Evolutionary conservation across 1,140 invertebrate genomes (phyloP).

Genomic region (Eueides isabella): DNA sequence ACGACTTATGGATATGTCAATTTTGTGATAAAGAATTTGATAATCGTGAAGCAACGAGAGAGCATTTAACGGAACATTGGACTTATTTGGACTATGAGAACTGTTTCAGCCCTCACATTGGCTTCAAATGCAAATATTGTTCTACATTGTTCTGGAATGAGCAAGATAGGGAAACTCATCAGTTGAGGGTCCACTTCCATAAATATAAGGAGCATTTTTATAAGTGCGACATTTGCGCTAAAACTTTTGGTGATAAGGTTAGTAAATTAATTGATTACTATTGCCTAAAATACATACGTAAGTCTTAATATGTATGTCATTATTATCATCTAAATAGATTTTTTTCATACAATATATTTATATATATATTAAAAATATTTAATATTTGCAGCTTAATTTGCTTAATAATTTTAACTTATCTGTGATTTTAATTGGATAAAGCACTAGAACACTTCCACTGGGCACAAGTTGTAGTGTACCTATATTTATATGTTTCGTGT

Average conservation of each 20-base stretch:
- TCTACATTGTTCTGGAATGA: conserved; percentile 79
- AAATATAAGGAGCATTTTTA: conserved; percentile 74
- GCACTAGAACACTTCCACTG: no score
- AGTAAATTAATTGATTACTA: background rate
- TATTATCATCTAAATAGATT: no score
- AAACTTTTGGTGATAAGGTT: conserved; percentile 79
- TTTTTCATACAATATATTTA: no score
- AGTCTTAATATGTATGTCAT: no score
- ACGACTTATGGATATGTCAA: conserved; percentile 78
- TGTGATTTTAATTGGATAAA: no score
- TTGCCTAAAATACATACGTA: no score
- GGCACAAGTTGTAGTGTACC: no score
- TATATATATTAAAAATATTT: no score
- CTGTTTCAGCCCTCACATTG: conserved; percentile 78
- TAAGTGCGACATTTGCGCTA: conserved; percentile 66
- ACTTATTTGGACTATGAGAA: conserved; percentile 65
- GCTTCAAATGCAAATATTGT: conserved; percentile 77
- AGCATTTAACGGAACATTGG: conserved; percentile 72
- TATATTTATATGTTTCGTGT: no score
- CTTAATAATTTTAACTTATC: no score
- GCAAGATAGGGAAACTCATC: conserved; percentile 71
- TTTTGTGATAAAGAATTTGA: conserved; percentile 79
- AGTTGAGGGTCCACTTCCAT: conserved; percentile 62
- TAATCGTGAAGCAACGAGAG: conserved; percentile 61
- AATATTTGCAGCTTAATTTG: no score